Conservation (phyloP, 2,888 invertebrate species). For the Rhabditophanes sp. region DNA sequence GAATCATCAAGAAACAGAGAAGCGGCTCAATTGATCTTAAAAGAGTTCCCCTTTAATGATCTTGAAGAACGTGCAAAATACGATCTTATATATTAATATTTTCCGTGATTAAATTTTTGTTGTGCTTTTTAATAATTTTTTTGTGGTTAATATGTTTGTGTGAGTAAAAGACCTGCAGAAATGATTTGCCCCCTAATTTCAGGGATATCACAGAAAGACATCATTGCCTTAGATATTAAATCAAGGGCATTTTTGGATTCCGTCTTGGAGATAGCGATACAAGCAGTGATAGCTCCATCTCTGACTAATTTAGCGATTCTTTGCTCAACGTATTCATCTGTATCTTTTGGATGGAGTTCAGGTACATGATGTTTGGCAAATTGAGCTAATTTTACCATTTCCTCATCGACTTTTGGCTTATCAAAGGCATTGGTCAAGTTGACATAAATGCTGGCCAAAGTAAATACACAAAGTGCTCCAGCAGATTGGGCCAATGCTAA, state of each 20-base stretch:
- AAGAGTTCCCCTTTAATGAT: too few relatives aligned
- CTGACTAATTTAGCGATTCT: conserved; percentile 55
- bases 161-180: too few relatives aligned
- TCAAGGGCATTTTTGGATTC: conserved; percentile 83
- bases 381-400: conserved; percentile 89
- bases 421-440: conserved; percentile 95
- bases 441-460: conserved; percentile 79
- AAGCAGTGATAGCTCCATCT: conserved; percentile 70
- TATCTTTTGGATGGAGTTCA: conserved; percentile 52
- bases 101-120: too few relatives aligned
- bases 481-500: conserved; percentile 65
- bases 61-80: too few relatives aligned
- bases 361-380: conserved; percentile 98
- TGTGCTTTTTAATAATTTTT: too few relatives aligned
- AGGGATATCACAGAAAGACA: conserved; percentile 26
- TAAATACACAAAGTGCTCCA: conserved; percentile 74
- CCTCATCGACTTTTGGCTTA: conserved; percentile 82
- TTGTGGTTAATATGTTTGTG: too few relatives aligned
- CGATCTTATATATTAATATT: too few relatives aligned
- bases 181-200: conserved; percentile 57
- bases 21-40: too few relatives aligned
- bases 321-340: conserved; percentile 58
- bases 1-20: too few relatives aligned
- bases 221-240: conserved; percentile 54
- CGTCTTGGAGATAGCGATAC: conserved; percentile 74